A percentile compares a stretch with the other conserved stretches of the same genome.
phyloP scores from a whole-genome alignment of 2,888 invertebrate species.

The Tenthredo mesomela region DNA sequence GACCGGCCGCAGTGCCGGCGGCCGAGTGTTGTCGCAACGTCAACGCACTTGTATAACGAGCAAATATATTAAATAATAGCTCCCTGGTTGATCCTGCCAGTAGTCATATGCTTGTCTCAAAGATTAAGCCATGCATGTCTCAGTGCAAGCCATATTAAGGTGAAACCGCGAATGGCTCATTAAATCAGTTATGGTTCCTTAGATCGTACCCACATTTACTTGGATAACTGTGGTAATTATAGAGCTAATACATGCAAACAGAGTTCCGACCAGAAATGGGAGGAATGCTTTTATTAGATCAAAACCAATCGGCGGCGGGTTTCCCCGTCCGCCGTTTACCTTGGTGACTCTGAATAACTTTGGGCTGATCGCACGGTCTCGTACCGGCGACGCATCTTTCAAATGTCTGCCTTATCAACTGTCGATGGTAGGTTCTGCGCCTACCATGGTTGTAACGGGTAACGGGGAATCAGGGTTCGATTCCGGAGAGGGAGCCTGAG shows the following conservation, averaged over 20 bases:
- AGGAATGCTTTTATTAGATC: too few species aligned
- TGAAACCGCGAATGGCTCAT: conserved; percentile 83
- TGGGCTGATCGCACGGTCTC: conserved; percentile 70
- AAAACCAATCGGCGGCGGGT: too few species aligned
- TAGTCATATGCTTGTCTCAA: conserved; percentile 85
- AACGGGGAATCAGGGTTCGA: too few species aligned
- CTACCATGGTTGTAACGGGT: conserved; percentile 84
- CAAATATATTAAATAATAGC: conserved; percentile 66
- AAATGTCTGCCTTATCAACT: conserved; percentile 86
- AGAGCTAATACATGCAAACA: conserved; percentile 84
- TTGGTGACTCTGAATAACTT: too few species aligned
- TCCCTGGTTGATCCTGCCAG: conserved; percentile 81
- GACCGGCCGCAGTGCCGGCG: not conserved
- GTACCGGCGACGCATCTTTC: conserved; percentile 82
- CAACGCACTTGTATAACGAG: too few species aligned
- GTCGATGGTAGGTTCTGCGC: conserved; percentile 84
- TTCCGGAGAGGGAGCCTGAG: conserved; percentile 73
- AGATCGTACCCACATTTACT: conserved; percentile 79
- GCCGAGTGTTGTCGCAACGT: conserved; percentile 68
- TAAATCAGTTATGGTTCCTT: conserved; percentile 82
- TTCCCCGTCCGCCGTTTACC: too few species aligned
- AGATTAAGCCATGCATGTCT: conserved; percentile 85
- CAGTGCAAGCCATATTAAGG: conserved; percentile 80
- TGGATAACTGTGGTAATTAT: conserved; percentile 84
- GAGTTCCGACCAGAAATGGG: too few species aligned